phyloP scores from a whole-genome alignment of 2,888 invertebrate genomes.

The Heterodera filipjevi region DNA sequence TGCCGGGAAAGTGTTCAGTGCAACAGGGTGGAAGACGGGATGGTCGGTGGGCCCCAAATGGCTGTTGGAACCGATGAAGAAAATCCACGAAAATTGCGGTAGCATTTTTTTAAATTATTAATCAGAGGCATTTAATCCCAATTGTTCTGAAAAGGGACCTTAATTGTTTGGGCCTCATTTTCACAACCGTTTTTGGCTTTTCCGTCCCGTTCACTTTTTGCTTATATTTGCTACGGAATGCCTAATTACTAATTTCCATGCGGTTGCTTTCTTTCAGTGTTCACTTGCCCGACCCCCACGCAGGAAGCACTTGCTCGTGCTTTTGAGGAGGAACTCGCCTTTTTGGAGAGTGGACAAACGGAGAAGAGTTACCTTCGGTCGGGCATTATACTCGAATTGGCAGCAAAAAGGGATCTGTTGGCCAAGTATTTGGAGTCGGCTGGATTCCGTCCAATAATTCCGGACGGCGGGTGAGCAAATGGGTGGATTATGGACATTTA shows the following conservation, averaged over 20 bases:
- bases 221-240: not conserved
- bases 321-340: conserved; percentile 81
- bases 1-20: conserved; percentile 95
- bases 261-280: conserved; percentile 22
- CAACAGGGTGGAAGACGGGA: conserved; percentile 92
- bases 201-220: not conserved
- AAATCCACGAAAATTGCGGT: conserved; percentile 70
- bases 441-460: conserved; percentile 75
- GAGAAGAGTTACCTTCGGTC: conserved; percentile 74
- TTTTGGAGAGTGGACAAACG: conserved; percentile 37
- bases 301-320: conserved; percentile 83
- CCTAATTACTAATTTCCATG: not conserved
- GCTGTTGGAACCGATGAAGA: conserved; percentile 80
- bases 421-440: conserved; percentile 66
- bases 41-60: conserved; percentile 90
- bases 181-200: too few species aligned
- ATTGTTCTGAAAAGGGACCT: too few species aligned
- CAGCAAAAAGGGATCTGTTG: conserved; percentile 79
- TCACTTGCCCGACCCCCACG: conserved; percentile 65
- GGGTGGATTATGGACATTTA: not conserved
- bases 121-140: too few species aligned
- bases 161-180: too few species aligned
- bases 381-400: conserved; percentile 77
- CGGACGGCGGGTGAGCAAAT: conserved; percentile 78
- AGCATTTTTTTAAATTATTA: conserved; percentile 69